A percentile compares a stretch with the other conserved stretches of the same genome.
Evolutionary conservation across 2,797 vertebrate species (phyloP).

Genomic region (Pampus argenteus): DNA sequence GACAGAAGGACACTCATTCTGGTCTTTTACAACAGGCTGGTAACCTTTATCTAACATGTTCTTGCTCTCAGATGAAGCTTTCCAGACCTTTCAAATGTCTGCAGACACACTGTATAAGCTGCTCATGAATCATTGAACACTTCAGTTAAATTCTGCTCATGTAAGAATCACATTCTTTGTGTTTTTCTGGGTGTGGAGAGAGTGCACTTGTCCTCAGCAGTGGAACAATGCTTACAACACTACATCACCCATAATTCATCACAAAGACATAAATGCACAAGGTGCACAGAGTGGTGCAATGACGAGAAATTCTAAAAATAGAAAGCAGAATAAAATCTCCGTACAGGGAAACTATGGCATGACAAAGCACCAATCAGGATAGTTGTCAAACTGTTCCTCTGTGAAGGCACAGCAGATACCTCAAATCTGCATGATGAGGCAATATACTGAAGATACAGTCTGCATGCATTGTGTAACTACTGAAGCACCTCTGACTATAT

Average conservation of each 20-base stretch:
- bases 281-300: conserved; percentile 78
- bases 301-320: conserved; percentile 77
- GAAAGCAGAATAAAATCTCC: conserved; percentile 73
- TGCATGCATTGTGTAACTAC: conserved; percentile 16
- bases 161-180: conserved; percentile 61
- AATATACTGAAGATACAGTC: conserved; percentile 30
- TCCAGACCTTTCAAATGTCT: conserved; percentile 58
- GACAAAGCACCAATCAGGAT: conserved; percentile 69
- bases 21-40: conserved; percentile 24
- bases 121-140: conserved; percentile 70
- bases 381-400: conserved; percentile 62
- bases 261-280: conserved; percentile 75
- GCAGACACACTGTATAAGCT: conserved; percentile 56
- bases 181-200: conserved; percentile 64
- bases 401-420: conserved; percentile 51
- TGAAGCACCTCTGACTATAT: conserved; percentile 19
- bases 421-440: conserved; percentile 62
- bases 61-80: conserved; percentile 45
- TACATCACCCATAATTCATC: conserved; percentile 83
- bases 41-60: conserved; percentile 42
- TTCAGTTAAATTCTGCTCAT: conserved; percentile 59
- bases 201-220: conserved; percentile 70
- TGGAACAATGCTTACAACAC: conserved; percentile 78
- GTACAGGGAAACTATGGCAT: conserved; percentile 64
- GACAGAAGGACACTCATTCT: conserved; percentile 17